A percentile compares a stretch with the other conserved stretches of the same genome.
Conservation (phyloP, 2,113 vertebrate genomes). For the Pogonocichla stellata region DNA sequence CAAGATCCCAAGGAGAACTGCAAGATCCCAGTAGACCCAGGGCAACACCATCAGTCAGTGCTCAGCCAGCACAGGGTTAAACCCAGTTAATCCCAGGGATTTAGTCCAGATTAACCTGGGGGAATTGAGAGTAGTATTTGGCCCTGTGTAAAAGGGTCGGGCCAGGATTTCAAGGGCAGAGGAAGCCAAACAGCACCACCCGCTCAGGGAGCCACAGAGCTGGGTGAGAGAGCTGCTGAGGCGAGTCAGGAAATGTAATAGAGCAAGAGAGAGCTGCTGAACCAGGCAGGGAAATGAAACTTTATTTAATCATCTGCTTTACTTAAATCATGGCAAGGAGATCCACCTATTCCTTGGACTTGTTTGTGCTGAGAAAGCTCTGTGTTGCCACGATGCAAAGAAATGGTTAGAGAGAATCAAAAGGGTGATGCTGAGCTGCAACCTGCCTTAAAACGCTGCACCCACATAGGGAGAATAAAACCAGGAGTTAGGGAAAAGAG, state of each 20-base stretch:
- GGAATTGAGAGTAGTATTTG: neutral
- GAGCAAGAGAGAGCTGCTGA: neutral
- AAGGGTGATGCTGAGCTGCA: neutral
- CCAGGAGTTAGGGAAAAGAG: neutral
- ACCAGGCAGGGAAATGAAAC: neutral
- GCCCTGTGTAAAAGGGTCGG: neutral
- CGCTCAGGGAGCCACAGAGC: accelerated
- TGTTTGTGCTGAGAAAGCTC: neutral
- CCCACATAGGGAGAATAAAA: neutral
- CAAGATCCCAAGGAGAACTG: no score
- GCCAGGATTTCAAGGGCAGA: neutral
- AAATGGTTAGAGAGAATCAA: neutral
- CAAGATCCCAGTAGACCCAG: accelerated
- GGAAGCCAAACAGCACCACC: neutral
- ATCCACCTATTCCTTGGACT: neutral
- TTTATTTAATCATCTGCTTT: neutral
- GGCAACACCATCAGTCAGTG: accelerated
- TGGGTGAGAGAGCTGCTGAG: neutral
- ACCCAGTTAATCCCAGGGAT: neutral
- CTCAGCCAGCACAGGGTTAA: neutral
- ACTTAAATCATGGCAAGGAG: neutral
- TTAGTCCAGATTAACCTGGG: neutral
- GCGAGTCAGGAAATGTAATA: neutral
- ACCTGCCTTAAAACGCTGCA: neutral
- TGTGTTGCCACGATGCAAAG: neutral